phyloP scores from a whole-genome alignment of 2,797 vertebrate genomes.

The Psittacula echo region DNA sequence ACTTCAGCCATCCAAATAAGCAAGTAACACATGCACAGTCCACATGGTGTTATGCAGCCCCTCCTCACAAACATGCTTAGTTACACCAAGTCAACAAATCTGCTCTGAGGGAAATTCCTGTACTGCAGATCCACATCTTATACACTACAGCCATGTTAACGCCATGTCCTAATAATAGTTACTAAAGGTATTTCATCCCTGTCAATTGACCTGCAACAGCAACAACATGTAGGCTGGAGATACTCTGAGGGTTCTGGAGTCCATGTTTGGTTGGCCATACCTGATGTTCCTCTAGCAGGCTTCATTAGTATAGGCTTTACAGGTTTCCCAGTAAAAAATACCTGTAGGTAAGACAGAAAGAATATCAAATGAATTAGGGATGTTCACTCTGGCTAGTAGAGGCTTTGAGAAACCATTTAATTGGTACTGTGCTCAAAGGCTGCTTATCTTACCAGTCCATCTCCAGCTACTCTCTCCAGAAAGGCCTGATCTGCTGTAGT shows the following conservation, averaged over 20 bases:
- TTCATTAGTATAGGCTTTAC: neutral
- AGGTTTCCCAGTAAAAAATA: neutral
- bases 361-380: neutral
- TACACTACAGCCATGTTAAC: neutral
- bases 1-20: neutral
- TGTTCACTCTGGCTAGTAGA: neutral
- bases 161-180: neutral
- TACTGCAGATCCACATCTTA: neutral
- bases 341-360: neutral
- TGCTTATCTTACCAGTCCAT: neutral
- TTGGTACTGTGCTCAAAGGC: neutral
- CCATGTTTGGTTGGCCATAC: neutral
- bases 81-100: neutral
- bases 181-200: neutral
- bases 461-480: neutral
- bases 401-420: neutral
- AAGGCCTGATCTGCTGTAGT: neutral
- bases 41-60: neutral
- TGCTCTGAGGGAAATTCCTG: neutral
- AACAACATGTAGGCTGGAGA: neutral
- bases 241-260: neutral
- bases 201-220: neutral
- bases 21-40: neutral
- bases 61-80: neutral
- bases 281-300: neutral